Percentiles rank a stretch among this genome's conserved stretches.
These are phyloP conservation scores for Baccha elongata DNA, from an alignment of 2,888 invertebrate genomes.

Conservation along the genomic window DNA sequence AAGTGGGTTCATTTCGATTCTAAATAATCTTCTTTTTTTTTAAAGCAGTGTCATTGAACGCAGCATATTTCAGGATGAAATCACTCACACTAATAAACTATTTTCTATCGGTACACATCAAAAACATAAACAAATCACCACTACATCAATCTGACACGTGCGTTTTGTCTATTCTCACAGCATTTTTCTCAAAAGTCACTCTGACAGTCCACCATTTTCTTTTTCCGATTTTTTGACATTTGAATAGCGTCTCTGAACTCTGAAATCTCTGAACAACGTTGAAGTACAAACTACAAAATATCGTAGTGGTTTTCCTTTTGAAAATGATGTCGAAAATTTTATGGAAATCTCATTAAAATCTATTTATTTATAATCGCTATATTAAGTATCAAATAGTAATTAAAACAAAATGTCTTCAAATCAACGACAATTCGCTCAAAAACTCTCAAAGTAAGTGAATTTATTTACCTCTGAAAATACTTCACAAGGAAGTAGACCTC, in stretches of 20 bases:
- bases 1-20: too few relatives aligned
- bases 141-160: constrained; percentile 71
- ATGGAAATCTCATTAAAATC: constrained; percentile 21
- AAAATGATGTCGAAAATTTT: constrained; percentile 62
- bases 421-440: constrained; percentile 89
- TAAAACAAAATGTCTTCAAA: constrained; percentile 84
- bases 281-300: constrained; percentile 20
- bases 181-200: constrained; percentile 30
- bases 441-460: constrained; percentile 85
- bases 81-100: constrained; percentile 6
- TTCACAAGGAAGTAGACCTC: constrained; percentile 68
- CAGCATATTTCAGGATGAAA: too few relatives aligned
- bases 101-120: constrained; percentile 15
- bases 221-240: constrained; percentile 40
- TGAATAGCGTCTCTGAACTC: constrained; percentile 59
- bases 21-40: too few relatives aligned
- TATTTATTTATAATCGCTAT: not conserved
- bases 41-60: not conserved
- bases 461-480: not conserved
- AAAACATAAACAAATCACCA: constrained; percentile 66
- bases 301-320: constrained; percentile 1
- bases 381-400: constrained; percentile 2
- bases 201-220: constrained; percentile 65
- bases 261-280: not conserved
- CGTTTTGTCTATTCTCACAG: constrained; percentile 54